Evolutionary conservation across 2,797 vertebrate genomes (phyloP).

Genomic region (Takifugu rubripes): DNA sequence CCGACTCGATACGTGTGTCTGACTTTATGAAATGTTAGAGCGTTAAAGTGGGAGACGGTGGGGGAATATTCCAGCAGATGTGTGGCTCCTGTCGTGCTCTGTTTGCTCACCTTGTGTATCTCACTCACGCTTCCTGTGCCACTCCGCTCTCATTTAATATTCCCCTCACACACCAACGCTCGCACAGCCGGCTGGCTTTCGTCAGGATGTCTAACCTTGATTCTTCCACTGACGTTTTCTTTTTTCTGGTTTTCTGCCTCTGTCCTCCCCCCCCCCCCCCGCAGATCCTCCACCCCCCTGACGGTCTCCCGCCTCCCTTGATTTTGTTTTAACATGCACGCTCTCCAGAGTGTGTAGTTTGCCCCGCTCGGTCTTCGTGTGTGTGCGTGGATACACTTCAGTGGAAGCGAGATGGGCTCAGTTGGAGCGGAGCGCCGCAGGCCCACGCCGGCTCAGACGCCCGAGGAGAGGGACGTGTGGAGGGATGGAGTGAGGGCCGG

Average conservation of each 20-base stretch:
- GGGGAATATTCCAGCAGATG: too few species aligned
- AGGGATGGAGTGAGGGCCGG: slow-evolving; percentile 56
- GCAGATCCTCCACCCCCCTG: slow-evolving; percentile 51
- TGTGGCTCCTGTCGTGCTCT: not conserved
- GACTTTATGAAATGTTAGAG: too few species aligned
- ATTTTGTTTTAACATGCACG: slow-evolving; percentile 38
- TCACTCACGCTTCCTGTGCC: slow-evolving; percentile 43
- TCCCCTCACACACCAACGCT: slow-evolving; percentile 31
- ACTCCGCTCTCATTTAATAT: slow-evolving; percentile 40
- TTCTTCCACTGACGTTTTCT: slow-evolving; percentile 22
- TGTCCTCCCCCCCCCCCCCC: slow-evolving; percentile 12
- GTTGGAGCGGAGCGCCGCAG: slow-evolving; percentile 81
- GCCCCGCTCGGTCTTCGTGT: slow-evolving; percentile 7
- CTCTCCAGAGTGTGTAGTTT: slow-evolving; percentile 27
- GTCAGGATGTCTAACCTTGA: slow-evolving; percentile 38
- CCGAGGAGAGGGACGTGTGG: slow-evolving; percentile 66
- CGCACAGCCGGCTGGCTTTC: slow-evolving; percentile 7
- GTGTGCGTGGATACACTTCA: slow-evolving; percentile 9
- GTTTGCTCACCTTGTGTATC: slow-evolving; percentile 32
- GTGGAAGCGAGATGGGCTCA: slow-evolving; percentile 73
- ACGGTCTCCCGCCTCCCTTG: slow-evolving; percentile 40
- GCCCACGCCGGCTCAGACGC: slow-evolving; percentile 75
- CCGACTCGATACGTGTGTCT: too few species aligned
- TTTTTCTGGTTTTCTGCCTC: slow-evolving; percentile 1
- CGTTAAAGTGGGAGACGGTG: too few species aligned